phyloP scores from a whole-genome alignment of 2,888 invertebrate genomes.

The Lydus trimaculatus region DNA sequence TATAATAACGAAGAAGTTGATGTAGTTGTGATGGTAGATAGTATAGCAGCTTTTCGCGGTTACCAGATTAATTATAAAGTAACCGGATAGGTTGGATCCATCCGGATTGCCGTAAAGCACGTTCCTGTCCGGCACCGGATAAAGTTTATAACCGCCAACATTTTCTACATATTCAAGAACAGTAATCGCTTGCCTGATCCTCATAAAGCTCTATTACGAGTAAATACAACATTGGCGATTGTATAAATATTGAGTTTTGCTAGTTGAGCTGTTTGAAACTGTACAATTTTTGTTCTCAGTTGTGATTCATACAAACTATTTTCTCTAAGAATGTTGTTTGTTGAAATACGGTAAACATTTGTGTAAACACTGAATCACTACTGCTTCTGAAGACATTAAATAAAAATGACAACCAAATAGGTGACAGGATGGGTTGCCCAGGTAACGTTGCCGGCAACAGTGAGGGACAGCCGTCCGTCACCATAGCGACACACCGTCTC shows the following conservation, averaged over 20 bases:
- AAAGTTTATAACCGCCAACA: background rate
- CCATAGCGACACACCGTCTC: constrained; percentile 26
- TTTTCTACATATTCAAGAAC: background rate
- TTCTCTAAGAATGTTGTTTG: too few species aligned
- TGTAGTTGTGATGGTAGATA: background rate
- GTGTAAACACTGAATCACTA: background rate
- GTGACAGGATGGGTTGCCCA: constrained; percentile 29
- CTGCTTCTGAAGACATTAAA: constrained; percentile 7
- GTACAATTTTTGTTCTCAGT: too few species aligned
- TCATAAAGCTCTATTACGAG: background rate
- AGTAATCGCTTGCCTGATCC: background rate
- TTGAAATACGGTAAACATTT: too few species aligned
- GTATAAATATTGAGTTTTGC: background rate
- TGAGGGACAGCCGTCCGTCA: constrained; percentile 23
- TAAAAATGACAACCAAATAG: constrained; percentile 11
- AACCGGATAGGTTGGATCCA: constrained; percentile 7
- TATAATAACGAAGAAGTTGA: too few species aligned
- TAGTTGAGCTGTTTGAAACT: too few species aligned
- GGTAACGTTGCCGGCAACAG: constrained; percentile 21
- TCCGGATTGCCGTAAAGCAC: constrained; percentile 8
- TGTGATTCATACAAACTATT: too few species aligned
- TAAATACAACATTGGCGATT: background rate
- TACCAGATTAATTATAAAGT: constrained; percentile 12
- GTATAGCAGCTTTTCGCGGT: background rate
- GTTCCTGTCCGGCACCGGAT: constrained; percentile 8